Evolutionary conservation across 2,113 vertebrate genomes (phyloP), one percentile per base, ranked within the genome.

Genomic region (Cheilinus undulatus): DNA sequence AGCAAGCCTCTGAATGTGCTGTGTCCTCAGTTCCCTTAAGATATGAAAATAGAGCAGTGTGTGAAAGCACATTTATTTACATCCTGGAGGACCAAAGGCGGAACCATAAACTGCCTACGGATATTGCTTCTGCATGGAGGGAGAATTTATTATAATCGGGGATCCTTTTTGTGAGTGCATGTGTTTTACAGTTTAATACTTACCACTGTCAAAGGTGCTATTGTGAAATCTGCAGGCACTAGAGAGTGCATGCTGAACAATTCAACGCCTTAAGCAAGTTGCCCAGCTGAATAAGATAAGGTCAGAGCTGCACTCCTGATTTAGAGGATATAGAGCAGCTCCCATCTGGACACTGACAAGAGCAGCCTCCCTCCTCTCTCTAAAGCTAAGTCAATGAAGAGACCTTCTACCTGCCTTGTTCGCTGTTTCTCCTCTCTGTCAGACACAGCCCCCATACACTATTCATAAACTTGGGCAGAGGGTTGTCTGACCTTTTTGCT

Each of bases 401-500:
- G 81, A 68, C 59, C 71, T 82, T 79, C 78, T 69, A 76, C 83
- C 85, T 80, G 67, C 86, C 89, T 83, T 56, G 60, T 80, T 88
- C 72, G 8, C 78, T 64, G 38, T 59, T 74, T 38, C 71, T 73
- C 43, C 56, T 74, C 67, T 75, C 65, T 15, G 30, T 82, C 84
- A 82, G 64, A 77, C 61, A 14, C 45, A 32, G 53, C 43, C 65
- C 79, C 72, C 30, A 62, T 87, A 77, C 83, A 86, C 86, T 88
- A 87, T 91, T 90, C 87, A 89, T 91, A 89, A 82, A 87, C 75
- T 67, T 76, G 60, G 77, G 62, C 82, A 73, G 73, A 82, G 76
- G 76, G 81, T 87, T 91, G 90, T 86, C 82, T 93, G 89, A 91
- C 92, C 90, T 93, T 93, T 92, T 88, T 68, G 78, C 76, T 83